Base-by-base conservation (phyloP, 2,888 invertebrate species). In the Pasiphila rectangulata region DNA sequence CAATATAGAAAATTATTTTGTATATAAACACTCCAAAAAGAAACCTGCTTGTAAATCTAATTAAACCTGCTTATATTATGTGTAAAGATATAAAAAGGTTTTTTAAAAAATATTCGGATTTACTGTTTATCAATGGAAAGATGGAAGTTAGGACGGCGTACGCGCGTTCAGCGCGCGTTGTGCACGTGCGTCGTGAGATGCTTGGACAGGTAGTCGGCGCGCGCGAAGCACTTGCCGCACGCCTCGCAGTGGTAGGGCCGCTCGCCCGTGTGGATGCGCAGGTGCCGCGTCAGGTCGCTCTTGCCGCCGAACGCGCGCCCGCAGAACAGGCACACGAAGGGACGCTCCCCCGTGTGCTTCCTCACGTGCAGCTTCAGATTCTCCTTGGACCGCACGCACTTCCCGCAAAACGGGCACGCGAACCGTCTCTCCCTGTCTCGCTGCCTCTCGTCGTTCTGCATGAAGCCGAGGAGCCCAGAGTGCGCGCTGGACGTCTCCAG, bases 121-220 rank as follows among this genome's bases (percentile, higher is more conserved):
- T 81, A 71, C 72, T 72, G 80, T 78, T 37, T 64, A 64, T 59
- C 71, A 63, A 66, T 19, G 46, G 52, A 58, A 35, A 57, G 58
- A 63, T 62, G 61, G 60, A 59, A 63, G 58, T 65, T 59, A 68
- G 77, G 81, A 76, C 78, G 80, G 80, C 70, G 78, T 59, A n/a
- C n/a, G n/a, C 60, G 51, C 39, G 62, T 61, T 83, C 78, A 93
- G 70, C 93, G 93, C 53, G 92, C 90, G 72, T 92, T 92, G 83
- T 96, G 96, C 64, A 96, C 95, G 87, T 96, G 96, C 20, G 96
- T 96, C 55, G 96, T 96, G 62, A 96, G 91, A 83, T 96, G 96
- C 82, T 96, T 96, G 67, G 96, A 96, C 46, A 96, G 91, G 72
- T 96, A 96, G 78, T 96, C 96, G 42, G 96, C 96, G 39, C 96